Evolutionary conservation across 2,113 vertebrate species (phyloP).

Genomic region (Urocynchramus pylzowi): DNA sequence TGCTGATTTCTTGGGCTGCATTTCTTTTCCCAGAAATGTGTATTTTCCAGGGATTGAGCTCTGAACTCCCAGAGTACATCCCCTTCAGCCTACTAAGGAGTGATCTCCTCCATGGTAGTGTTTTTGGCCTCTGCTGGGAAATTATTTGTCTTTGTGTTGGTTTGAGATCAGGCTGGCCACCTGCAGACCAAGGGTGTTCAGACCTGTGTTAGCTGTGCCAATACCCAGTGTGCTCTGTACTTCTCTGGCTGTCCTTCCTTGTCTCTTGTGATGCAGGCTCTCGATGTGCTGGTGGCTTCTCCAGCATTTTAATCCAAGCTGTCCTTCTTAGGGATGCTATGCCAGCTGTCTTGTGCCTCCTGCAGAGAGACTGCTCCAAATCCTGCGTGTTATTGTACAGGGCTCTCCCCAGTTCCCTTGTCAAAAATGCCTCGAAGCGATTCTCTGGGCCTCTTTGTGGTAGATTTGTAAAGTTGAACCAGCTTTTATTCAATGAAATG

Average conservation of each 20-base stretch:
- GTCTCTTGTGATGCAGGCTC: not conserved
- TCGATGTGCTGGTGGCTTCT: not conserved
- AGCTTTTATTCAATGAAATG: not conserved
- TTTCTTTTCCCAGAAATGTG: not conserved
- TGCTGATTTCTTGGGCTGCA: not conserved
- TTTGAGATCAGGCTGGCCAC: not conserved
- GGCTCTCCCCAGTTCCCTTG: not conserved
- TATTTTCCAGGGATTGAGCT: not conserved
- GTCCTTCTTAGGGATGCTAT: not conserved
- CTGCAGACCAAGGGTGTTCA: not conserved
- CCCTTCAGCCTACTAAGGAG: not conserved
- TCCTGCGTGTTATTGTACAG: not conserved
- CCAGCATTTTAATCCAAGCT: not conserved
- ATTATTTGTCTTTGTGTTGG: not conserved
- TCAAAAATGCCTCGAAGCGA: fast-evolving
- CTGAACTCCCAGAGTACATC: not conserved
- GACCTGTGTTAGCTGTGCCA: fast-evolving
- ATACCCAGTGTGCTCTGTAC: fast-evolving
- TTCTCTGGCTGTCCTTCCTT: not conserved
- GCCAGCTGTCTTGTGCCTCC: not conserved
- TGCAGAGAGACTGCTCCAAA: not conserved
- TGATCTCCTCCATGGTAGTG: not conserved
- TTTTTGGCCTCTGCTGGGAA: not conserved
- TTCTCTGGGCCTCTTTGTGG: not conserved
- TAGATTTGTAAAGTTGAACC: not conserved